Conservation (phyloP, 2,113 vertebrate genomes). For the Dendrocopos noguchii region DNA sequence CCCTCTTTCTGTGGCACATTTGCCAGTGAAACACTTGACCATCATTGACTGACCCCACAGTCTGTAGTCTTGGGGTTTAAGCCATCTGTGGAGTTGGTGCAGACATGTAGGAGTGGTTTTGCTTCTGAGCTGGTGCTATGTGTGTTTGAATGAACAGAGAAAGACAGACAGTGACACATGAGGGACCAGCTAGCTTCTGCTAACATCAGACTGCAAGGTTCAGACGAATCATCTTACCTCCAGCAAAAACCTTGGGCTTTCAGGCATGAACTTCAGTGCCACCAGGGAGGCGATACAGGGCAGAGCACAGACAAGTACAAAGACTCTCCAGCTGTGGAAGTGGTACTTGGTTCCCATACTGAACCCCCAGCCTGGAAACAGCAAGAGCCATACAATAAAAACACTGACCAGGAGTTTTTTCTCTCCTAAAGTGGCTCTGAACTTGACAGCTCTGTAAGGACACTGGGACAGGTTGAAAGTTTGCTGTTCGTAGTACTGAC, state of each 20-base stretch:
- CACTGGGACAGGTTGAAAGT: neutral
- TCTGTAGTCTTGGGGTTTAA: neutral
- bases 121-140: neutral
- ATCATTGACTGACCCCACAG: neutral
- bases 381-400: conserved; percentile 6
- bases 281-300: conserved; percentile 88
- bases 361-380: conserved; percentile 92
- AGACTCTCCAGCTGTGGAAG: conserved; percentile 96
- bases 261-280: conserved; percentile 93
- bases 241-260: conserved; percentile 94
- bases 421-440: neutral
- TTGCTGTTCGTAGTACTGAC: neutral
- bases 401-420: neutral
- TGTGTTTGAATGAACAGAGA: neutral
- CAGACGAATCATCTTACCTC: conserved; percentile 82
- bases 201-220: accelerated
- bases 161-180: neutral
- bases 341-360: conserved; percentile 92
- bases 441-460: neutral
- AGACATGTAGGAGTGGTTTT: neutral
- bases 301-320: conserved; percentile 90
- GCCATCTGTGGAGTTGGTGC: neutral
- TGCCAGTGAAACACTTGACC: neutral
- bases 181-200: neutral
- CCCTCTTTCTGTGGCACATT: neutral